Evolutionary conservation across 2,888 invertebrate genomes (phyloP).

Genomic region (Fragum fragum): DNA sequence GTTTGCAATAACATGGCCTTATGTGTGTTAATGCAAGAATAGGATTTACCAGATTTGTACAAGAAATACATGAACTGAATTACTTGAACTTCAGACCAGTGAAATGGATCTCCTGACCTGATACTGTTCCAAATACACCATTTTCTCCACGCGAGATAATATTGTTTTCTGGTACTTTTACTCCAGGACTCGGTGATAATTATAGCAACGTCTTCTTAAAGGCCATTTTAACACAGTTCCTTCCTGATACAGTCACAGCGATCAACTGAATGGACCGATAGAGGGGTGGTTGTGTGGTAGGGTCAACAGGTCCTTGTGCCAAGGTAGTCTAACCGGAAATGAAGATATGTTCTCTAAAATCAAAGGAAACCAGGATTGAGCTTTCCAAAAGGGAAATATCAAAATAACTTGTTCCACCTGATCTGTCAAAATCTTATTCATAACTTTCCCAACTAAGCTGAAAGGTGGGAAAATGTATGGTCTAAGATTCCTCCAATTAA

Average conservation of each 20-base stretch:
- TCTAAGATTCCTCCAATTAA: neutral
- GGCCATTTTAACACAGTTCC: neutral
- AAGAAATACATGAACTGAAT: conserved; percentile 30
- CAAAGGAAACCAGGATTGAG: no score
- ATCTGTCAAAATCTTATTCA: no score
- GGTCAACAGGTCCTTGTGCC: neutral
- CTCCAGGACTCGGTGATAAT: conserved; percentile 29
- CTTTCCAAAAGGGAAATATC: neutral
- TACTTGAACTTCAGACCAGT: conserved; percentile 25
- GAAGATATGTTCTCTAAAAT: neutral
- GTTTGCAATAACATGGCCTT: conserved; percentile 46
- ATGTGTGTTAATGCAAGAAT: conserved; percentile 39
- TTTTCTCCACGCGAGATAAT: no score
- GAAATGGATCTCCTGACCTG: conserved; percentile 35
- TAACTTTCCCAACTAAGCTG: no score
- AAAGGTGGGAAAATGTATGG: no score
- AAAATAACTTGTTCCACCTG: neutral
- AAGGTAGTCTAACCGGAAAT: no score
- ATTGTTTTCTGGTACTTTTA: no score
- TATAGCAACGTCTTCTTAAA: neutral
- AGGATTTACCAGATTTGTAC: no score
- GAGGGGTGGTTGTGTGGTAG: conserved; percentile 26
- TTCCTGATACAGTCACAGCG: conserved; percentile 33
- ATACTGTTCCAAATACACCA: conserved; percentile 44
- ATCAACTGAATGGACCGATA: conserved; percentile 7